These are phyloP conservation scores for Lampropteryx suffumata DNA, from an alignment of 2,888 invertebrate species.

Conservation along the genomic window DNA sequence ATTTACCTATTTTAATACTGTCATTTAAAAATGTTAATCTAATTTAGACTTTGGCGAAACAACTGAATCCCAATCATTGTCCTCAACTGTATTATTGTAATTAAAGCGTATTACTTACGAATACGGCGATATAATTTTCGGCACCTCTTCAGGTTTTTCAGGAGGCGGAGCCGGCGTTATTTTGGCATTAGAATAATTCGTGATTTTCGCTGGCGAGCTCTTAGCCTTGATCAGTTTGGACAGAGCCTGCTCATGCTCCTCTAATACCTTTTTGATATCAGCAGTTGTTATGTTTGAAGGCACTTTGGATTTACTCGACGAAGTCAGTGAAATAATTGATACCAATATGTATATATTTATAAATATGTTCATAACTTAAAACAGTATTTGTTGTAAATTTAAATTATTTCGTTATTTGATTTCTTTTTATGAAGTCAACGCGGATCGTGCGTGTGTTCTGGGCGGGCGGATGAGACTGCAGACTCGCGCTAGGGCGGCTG, in stretches of 20 bases:
- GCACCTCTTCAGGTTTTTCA: constrained; percentile 34
- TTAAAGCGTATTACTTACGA: constrained; percentile 48
- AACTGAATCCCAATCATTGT: too few species aligned
- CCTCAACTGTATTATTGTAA: too few species aligned
- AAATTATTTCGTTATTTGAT: too few species aligned
- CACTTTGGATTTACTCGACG: constrained; percentile 39
- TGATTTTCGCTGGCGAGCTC: constrained; percentile 55
- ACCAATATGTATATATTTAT: constrained; percentile 12
- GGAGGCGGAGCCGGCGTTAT: constrained; percentile 42
- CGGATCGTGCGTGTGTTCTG: constrained; percentile 16
- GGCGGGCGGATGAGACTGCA: constrained; percentile 43
- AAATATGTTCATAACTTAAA: constrained; percentile 12
- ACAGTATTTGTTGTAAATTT: background rate
- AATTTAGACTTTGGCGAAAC: too few species aligned
- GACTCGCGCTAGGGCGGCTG: constrained; percentile 33
- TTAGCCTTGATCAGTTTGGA: constrained; percentile 51
- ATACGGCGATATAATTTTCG: constrained; percentile 53
- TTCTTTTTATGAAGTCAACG: background rate
- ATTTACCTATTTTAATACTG: too few species aligned
- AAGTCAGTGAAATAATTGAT: constrained; percentile 3
- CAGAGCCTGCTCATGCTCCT: constrained; percentile 54
- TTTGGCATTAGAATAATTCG: constrained; percentile 53
- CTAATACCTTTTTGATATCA: constrained; percentile 58
- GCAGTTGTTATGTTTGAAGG: constrained; percentile 42
- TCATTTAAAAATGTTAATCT: too few species aligned